Evolutionary conservation across 2,797 vertebrate genomes (phyloP).

Genomic region (Hemitrygon akajei): DNA sequence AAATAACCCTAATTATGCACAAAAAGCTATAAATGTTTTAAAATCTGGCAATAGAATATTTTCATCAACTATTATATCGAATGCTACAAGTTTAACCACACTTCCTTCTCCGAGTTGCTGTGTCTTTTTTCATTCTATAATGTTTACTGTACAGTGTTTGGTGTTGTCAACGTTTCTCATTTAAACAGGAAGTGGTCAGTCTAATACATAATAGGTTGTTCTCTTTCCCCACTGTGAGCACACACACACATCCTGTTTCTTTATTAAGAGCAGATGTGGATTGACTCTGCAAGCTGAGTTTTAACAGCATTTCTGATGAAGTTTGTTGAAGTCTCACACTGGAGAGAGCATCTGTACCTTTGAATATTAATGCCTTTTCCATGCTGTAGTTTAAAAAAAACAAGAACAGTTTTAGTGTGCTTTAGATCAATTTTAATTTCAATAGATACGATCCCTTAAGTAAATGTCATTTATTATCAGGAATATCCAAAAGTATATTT

Average conservation of each 20-base stretch:
- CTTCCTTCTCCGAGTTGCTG: background rate
- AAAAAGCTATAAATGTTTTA: background rate
- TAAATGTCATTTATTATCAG: background rate
- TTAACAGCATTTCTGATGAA: constrained; percentile 35
- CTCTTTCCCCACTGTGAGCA: constrained; percentile 29
- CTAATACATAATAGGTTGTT: constrained; percentile 33
- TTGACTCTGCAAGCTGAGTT: constrained; percentile 10
- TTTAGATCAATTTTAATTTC: background rate
- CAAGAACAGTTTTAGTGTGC: background rate
- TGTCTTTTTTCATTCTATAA: background rate
- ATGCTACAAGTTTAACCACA: background rate
- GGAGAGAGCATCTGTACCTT: background rate
- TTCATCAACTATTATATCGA: background rate
- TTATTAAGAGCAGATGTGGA: constrained; percentile 36
- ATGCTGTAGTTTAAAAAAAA: background rate
- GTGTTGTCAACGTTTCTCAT: constrained; percentile 29
- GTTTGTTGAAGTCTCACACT: background rate
- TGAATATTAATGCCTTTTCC: constrained; percentile 22
- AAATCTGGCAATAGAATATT: background rate
- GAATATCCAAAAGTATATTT: background rate
- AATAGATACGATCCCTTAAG: background rate
- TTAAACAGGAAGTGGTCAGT: constrained; percentile 36
- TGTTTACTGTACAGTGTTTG: constrained; percentile 24
- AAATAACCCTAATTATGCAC: background rate
- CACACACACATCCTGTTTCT: constrained; percentile 35